Evolutionary conservation across 2,113 vertebrate genomes (phyloP).

Genomic region (Puma concolor): DNA sequence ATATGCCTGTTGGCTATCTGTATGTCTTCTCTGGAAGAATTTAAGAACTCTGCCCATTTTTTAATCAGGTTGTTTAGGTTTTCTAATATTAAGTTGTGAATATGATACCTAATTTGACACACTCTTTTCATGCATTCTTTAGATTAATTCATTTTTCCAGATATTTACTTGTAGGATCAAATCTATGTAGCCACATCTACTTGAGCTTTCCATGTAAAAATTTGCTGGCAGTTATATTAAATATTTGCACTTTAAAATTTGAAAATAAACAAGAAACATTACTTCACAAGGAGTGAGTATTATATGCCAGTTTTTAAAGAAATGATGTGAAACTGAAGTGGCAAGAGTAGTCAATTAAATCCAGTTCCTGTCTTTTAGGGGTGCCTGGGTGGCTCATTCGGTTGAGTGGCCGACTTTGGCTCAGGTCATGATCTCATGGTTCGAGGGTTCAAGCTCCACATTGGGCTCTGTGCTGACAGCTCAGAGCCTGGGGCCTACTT

Average conservation of each 20-base stretch:
- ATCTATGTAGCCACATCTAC: not conserved
- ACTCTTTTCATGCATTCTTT: not conserved
- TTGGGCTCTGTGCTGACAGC: no score
- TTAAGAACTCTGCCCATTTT: not conserved
- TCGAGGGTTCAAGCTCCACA: no score
- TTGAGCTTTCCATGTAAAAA: slow-evolving; percentile 34
- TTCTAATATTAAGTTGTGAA: not conserved
- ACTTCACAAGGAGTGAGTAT: slow-evolving; percentile 62
- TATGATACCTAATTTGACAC: not conserved
- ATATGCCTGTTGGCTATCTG: not conserved
- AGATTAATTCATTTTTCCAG: not conserved
- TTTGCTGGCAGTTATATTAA: slow-evolving; percentile 61
- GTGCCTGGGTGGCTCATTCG: no score
- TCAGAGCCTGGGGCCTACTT: no score
- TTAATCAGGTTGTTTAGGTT: not conserved
- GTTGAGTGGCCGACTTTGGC: no score
- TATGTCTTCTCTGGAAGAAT: not conserved
- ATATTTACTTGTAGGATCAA: slow-evolving; percentile 53
- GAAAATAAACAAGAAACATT: slow-evolving; percentile 68
- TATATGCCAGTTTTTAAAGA: slow-evolving; percentile 70
- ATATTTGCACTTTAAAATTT: slow-evolving; percentile 65
- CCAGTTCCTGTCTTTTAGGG: not conserved
- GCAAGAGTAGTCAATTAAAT: slow-evolving; percentile 72
- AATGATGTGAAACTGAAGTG: slow-evolving; percentile 62
- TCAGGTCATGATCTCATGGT: no score